phyloP scores from a whole-genome alignment of 2,113 vertebrate species.

The Eolophus roseicapilla region DNA sequence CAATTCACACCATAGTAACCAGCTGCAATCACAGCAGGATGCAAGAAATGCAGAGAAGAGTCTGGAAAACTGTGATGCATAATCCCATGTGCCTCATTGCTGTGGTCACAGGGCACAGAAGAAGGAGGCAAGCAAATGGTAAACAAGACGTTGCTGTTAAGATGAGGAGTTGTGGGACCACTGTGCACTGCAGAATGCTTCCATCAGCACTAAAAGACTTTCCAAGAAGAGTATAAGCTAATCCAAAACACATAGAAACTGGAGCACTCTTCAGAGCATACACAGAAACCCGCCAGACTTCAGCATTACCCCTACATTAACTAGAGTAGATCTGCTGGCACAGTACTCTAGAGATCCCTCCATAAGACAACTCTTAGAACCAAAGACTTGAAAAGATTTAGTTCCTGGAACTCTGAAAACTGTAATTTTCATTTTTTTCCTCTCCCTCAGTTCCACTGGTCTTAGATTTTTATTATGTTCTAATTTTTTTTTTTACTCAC shows the following conservation, averaged over 20 bases:
- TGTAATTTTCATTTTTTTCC: not conserved
- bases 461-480: not conserved
- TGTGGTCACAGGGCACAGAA: not conserved
- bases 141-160: not conserved
- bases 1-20: accelerated
- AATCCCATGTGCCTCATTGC: not conserved
- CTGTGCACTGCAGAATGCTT: accelerated
- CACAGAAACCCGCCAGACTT: not conserved
- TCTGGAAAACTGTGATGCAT: not conserved
- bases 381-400: not conserved
- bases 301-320: not conserved
- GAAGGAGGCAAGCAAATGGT: not conserved
- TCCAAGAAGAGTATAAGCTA: not conserved
- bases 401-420: not conserved
- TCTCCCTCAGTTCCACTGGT: not conserved
- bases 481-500: not conserved
- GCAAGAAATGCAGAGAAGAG: not conserved
- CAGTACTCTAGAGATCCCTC: not conserved
- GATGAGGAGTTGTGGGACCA: not conserved
- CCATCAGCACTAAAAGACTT: not conserved
- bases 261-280: not conserved
- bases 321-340: not conserved
- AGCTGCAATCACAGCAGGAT: not conserved
- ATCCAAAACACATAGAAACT: not conserved
- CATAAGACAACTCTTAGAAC: not conserved